These are phyloP conservation scores for Pseudopodoces humilis DNA, from an alignment of 2,113 vertebrate species.

Conservation along the genomic window DNA sequence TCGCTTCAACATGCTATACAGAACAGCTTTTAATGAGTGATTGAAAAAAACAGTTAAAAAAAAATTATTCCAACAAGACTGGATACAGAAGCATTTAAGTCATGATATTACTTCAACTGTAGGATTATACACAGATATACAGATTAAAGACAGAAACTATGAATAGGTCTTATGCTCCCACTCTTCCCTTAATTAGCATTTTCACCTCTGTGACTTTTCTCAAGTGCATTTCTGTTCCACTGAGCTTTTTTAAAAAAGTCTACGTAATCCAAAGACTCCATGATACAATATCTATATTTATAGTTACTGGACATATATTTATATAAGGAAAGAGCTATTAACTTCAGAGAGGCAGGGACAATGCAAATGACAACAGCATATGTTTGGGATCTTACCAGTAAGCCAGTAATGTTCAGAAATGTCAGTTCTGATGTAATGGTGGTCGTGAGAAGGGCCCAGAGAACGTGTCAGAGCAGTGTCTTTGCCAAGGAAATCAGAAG, in stretches of 20 bases:
- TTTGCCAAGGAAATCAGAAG: slow-evolving; percentile 96
- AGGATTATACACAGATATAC: neutral
- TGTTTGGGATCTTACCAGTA: slow-evolving; percentile 81
- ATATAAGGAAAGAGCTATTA: slow-evolving; percentile 34
- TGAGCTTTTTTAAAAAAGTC: neutral
- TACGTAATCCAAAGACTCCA: slow-evolving; percentile 16
- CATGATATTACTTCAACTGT: neutral
- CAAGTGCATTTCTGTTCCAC: neutral
- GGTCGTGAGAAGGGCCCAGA: slow-evolving; percentile 88
- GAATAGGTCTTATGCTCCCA: neutral
- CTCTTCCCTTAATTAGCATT: slow-evolving; percentile 37
- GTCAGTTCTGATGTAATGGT: slow-evolving; percentile 95
- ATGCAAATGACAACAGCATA: slow-evolving; percentile 26
- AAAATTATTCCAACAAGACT: neutral
- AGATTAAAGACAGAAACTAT: neutral
- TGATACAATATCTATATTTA: slow-evolving; percentile 53
- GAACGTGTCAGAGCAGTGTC: slow-evolving; percentile 94
- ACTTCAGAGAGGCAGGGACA: slow-evolving; percentile 16
- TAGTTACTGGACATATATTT: slow-evolving; percentile 37
- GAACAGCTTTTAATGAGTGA: neutral
- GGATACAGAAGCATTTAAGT: slow-evolving; percentile 18
- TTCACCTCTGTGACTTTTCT: slow-evolving; percentile 36
- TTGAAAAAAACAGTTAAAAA: neutral
- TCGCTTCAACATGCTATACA: neutral
- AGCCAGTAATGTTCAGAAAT: slow-evolving; percentile 98